Evolutionary conservation across 92 coral and sea anemone species (phyloP), one percentile per base, ranked within the genome.

Genomic region (Siderastrea siderea): DNA sequence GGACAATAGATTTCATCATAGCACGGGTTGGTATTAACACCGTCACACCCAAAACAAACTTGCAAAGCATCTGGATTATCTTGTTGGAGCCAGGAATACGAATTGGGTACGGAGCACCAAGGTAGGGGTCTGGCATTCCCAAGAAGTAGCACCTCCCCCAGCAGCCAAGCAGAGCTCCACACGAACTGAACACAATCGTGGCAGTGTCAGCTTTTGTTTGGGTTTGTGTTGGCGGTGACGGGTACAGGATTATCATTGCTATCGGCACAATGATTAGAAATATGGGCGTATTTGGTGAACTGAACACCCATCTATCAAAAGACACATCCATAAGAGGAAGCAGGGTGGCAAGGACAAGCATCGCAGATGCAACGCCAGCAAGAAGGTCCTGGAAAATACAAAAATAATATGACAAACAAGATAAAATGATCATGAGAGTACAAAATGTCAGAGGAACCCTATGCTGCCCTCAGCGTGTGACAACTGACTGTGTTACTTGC

Each of bases 151-250:
- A 93, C 11, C 92, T 86, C 5, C 86, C 88, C 93, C 98, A 92
- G 13, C 88, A 84, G 47, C 90, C 98, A 3, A 98, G 79, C 81
- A 98, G 74, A 7, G 90, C 94, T 0, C 99, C 99, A 16, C 92
- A 92, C 9, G 96, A 79, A 51, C 84, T 75, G 43, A 98, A 98
- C 69, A 98, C 74, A 10, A 96, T 94, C 78, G 90, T 88, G 13
- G 98, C 98, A 47, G 98, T 96, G 75, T 98, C 99, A 1, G 98
- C 92, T 44, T 89, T 91, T 48, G 99, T 98, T 51, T 91, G 92
- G 62, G 95, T 96, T 52, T 92, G 88, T 59, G 59, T 74, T 65
- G 99, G 98, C 5, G 99, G 98, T 7, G 96, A 84, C 17, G 99
- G 99, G 68, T 98, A 98, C 4, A 98, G 74, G 49, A 89, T 78